These are phyloP conservation scores for Cirrhinus molitorella DNA, from an alignment of 2,797 vertebrate species.

Conservation along the genomic window DNA sequence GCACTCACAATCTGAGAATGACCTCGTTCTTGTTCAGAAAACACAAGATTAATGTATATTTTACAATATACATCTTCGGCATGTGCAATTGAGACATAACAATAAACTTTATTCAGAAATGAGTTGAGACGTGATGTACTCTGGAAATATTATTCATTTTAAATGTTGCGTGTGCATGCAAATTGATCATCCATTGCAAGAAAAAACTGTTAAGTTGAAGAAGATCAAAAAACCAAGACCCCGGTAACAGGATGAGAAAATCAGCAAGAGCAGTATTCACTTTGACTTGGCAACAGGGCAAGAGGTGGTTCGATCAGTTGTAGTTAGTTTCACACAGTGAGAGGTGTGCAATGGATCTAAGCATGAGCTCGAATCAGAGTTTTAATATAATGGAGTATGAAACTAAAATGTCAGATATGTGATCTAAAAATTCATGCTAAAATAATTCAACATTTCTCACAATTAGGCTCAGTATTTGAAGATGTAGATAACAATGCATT, in stretches of 20 bases:
- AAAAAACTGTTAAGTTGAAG: neutral
- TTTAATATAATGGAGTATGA: neutral
- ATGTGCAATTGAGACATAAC: neutral
- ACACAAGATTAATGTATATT: constrained; percentile 7
- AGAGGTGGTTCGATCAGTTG: constrained; percentile 2
- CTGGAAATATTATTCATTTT: neutral
- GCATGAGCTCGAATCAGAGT: neutral
- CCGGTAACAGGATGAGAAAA: constrained; percentile 66
- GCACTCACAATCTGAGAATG: neutral
- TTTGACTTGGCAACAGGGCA: constrained; percentile 77
- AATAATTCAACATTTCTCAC: neutral
- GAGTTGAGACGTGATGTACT: neutral
- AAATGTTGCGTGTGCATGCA: neutral
- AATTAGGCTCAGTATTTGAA: neutral
- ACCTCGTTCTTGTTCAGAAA: constrained; percentile 10
- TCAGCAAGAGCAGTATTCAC: constrained; percentile 71
- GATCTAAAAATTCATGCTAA: constrained; percentile 2
- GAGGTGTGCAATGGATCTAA: constrained; percentile 8
- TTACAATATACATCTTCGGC: constrained; percentile 6
- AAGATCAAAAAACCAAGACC: constrained; percentile 29
- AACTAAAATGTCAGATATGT: neutral
- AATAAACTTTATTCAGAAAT: neutral
- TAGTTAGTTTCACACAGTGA: constrained; percentile 14
- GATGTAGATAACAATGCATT: neutral
- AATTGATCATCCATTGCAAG: constrained; percentile 17